Evolutionary conservation across 2,797 vertebrate genomes (phyloP).

Genomic region (Delichon dasypus): DNA sequence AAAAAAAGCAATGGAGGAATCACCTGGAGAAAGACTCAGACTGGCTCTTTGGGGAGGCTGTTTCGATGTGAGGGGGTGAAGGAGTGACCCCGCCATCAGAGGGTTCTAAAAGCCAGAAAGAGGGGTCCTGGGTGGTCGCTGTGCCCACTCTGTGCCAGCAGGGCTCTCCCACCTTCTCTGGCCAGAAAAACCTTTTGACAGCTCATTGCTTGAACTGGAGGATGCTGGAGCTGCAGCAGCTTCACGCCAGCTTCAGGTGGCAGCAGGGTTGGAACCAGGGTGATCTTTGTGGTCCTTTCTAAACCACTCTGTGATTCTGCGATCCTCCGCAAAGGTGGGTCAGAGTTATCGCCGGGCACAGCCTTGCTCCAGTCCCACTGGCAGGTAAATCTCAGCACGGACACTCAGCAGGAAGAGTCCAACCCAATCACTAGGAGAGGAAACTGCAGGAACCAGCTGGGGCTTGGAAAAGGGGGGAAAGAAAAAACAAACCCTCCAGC

Average conservation of each 20-base stretch:
- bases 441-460: neutral
- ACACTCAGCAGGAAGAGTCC: neutral
- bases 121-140: fast-evolving
- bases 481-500: neutral
- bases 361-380: neutral
- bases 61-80: neutral
- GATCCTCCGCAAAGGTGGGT: neutral
- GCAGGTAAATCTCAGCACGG: neutral
- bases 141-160: neutral
- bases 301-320: neutral
- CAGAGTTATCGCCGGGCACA: neutral
- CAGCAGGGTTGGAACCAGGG: neutral
- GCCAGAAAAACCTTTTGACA: neutral
- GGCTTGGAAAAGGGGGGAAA: neutral
- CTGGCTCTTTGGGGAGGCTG: neutral
- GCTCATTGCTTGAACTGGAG: neutral
- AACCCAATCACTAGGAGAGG: neutral
- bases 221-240: neutral
- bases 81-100: neutral
- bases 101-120: neutral
- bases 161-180: neutral
- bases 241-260: neutral
- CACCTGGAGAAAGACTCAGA: neutral
- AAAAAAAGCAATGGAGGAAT: neutral
- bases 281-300: neutral